Percentiles rank a stretch among this genome's conserved stretches.
These are phyloP conservation scores for Oryzias curvinotus DNA, from an alignment of 2,113 vertebrate genomes.

Conservation along the genomic window DNA sequence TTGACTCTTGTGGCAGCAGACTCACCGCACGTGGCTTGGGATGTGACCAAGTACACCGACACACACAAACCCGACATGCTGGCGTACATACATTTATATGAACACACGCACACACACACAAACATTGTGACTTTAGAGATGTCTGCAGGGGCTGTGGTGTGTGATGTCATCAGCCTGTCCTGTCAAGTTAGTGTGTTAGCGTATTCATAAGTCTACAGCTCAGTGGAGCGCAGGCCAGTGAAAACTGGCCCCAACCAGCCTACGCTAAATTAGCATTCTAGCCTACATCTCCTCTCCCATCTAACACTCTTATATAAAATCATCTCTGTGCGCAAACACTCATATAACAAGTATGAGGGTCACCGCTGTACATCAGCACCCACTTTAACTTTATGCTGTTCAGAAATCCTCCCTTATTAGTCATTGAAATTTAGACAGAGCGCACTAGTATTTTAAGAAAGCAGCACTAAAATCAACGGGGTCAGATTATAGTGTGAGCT, in stretches of 20 bases:
- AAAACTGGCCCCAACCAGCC: conserved; percentile 68
- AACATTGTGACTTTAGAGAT: conserved; percentile 61
- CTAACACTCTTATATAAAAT: conserved; percentile 65
- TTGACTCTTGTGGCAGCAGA: conserved; percentile 28
- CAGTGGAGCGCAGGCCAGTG: conserved; percentile 57
- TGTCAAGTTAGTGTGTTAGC: conserved; percentile 69
- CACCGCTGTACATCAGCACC: conserved; percentile 35
- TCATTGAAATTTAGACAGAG: conserved; percentile 27
- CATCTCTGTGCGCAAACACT: conserved; percentile 33
- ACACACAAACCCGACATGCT: conserved; percentile 21
- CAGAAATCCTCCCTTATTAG: conserved; percentile 19
- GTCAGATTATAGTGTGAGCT: conserved; percentile 39
- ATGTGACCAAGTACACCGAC: conserved; percentile 54
- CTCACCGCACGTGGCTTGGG: conserved; percentile 49
- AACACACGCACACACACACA: conserved; percentile 17
- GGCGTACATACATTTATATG: conserved; percentile 17
- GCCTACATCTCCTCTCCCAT: conserved; percentile 63
- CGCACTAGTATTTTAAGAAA: conserved; percentile 29
- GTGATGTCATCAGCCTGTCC: conserved; percentile 79
- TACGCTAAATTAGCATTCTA: conserved; percentile 66
- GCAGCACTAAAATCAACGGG: conserved; percentile 33
- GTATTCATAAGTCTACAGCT: conserved; percentile 67
- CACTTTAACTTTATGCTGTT: conserved; percentile 15
- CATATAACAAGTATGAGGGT: conserved; percentile 25
- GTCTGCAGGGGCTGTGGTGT: conserved; percentile 57